Base-by-base conservation (phyloP, 1,140 invertebrate species). In the Bombus consobrinus region DNA sequence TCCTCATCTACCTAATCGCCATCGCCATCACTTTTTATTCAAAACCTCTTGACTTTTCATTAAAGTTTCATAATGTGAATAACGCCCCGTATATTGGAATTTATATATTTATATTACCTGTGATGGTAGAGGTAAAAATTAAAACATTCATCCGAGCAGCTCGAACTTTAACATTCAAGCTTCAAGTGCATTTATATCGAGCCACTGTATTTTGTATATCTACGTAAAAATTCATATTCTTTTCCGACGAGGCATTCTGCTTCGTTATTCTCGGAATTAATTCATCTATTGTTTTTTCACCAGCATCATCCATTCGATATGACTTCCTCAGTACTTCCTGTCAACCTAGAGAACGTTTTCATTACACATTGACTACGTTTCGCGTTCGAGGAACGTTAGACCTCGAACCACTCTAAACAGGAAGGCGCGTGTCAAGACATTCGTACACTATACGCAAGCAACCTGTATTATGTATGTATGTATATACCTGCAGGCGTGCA, bases 131-230 rank as follows among this genome's bases (percentile, higher is more conserved):
- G 18, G 8, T 3, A 68, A 37, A 25, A 12, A 25, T 37, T 68
- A 9, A 62, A 13, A 37, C 34, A 66, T 8, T 15, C 32, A 34
- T 9, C 5, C 6, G 15, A 34, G 28, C 18, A 34, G 2, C 15
- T 74, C 12, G 73, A 57, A 57, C 47, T 75, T 53, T 75, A 53
- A 15, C 41, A 73, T 73, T 73, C 22, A 76, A 43, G 2, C 41
- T n/a, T 41, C 10, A 34, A 69, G 62, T 18, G 15, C 5, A 64
- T 32, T 15, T 8, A 18, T 32, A 64, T 64, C n/a, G 13, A 66
- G n/a, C n/a, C 28, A 62, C 2, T 6, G 3, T 25, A 25, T 37
- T 34, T 37, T 3, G 18, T 34, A 25, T 4, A 22, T 68, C 32
- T 25, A 2, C 2, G n/a, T 13, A 32, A 32, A 32, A 15, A 66